A percentile compares a stretch with the other conserved stretches of the same genome.
Conservation (phyloP, 2,797 vertebrate species). For the Tympanoctomys barrerae region DNA sequence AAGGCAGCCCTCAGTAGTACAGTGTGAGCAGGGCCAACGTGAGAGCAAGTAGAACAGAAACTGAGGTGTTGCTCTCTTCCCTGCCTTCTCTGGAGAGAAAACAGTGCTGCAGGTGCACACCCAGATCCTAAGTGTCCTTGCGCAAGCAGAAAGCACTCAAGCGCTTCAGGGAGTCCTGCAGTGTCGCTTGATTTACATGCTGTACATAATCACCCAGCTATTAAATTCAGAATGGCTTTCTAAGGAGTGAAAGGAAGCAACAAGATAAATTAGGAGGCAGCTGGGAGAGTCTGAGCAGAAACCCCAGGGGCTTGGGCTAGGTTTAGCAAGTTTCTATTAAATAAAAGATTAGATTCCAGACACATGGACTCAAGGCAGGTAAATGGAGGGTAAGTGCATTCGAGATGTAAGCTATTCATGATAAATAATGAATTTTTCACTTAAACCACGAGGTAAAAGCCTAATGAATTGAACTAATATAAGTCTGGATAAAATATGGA, state of each 20-base stretch:
- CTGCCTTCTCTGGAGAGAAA: not conserved
- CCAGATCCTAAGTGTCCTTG: fast-evolving
- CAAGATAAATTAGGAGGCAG: not conserved
- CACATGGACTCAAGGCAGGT: fast-evolving
- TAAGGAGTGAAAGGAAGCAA: too few relatives aligned
- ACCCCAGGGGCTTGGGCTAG: fast-evolving
- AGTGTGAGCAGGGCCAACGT: not conserved
- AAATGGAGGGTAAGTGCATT: not conserved
- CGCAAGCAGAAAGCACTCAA: fast-evolving
- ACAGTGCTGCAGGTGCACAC: fast-evolving
- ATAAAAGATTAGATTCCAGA: not conserved
- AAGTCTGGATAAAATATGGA: not conserved
- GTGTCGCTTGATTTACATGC: not conserved
- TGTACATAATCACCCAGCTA: not conserved
- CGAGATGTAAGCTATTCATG: not conserved
- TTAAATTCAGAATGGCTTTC: fast-evolving
- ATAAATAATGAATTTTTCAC: not conserved
- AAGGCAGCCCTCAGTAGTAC: not conserved
- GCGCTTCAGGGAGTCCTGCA: fast-evolving
- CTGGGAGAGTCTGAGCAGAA: not conserved
- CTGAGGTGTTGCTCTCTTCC: too few relatives aligned
- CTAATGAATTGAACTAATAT: not conserved
- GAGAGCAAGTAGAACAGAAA: not conserved
- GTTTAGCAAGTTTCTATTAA: too few relatives aligned
- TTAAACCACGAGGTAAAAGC: not conserved